Conservation (phyloP, 2,113 vertebrate species). For the Mobula birostris region DNA sequence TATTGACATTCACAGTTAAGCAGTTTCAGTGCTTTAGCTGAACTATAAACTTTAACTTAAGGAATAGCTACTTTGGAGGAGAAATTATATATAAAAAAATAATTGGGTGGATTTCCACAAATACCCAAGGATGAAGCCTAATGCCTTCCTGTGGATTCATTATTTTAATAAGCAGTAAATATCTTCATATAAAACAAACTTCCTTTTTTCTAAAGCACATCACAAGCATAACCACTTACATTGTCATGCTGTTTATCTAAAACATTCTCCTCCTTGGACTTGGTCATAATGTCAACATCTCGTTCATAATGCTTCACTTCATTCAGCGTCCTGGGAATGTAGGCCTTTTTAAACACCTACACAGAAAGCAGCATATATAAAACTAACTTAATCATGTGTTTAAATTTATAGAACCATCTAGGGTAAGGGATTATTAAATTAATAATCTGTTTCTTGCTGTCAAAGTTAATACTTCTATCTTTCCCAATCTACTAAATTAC, state of each 20-base stretch:
- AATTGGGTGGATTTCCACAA: background rate
- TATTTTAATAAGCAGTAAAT: background rate
- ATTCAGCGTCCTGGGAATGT: slow-evolving; percentile 86
- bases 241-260: slow-evolving; percentile 66
- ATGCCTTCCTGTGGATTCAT: background rate
- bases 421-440: background rate
- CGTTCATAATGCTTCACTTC: slow-evolving; percentile 86
- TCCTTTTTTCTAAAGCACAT: background rate
- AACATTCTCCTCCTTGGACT: slow-evolving; percentile 66
- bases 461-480: background rate
- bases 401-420: background rate
- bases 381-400: background rate
- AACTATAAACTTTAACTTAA: background rate
- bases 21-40: background rate
- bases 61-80: background rate
- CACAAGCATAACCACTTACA: slow-evolving; percentile 52
- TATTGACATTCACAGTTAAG: background rate
- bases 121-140: background rate
- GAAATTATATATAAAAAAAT: background rate
- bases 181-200: background rate
- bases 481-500: background rate
- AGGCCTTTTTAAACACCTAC: slow-evolving; percentile 90
- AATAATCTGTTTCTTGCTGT: background rate
- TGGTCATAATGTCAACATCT: slow-evolving; percentile 75
- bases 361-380: background rate